Conservation (phyloP, 2,797 vertebrate species). For the Chiloscyllium punctatum region DNA sequence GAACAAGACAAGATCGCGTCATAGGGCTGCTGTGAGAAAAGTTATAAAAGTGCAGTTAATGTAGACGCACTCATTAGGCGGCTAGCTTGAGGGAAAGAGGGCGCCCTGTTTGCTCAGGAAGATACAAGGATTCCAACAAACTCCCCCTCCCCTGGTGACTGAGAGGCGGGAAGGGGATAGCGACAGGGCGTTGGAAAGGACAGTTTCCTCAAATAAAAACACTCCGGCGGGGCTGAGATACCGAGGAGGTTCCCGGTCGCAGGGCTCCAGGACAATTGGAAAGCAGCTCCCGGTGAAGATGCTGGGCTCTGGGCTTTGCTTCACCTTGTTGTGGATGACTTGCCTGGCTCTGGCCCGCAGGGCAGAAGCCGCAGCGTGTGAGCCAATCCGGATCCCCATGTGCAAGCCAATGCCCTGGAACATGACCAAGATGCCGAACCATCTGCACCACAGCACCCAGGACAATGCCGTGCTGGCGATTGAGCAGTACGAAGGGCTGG, state of each 20-base stretch:
- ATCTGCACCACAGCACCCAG: constrained; percentile 98
- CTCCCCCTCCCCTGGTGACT: background rate
- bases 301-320: constrained; percentile 50
- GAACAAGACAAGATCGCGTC: background rate
- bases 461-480: constrained; percentile 95
- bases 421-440: constrained; percentile 99
- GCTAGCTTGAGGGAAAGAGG: background rate
- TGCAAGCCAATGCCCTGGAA: constrained; percentile 93
- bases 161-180: background rate
- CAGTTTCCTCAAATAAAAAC: background rate
- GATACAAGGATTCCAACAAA: background rate
- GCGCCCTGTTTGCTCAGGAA: background rate
- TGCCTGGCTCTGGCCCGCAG: constrained; percentile 50
- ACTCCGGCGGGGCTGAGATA: background rate
- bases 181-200: background rate
- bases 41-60: background rate
- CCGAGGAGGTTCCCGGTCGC: too few species aligned
- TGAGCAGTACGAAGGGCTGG: constrained; percentile 90
- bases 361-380: constrained; percentile 70
- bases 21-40: background rate
- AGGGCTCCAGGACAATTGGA: too few species aligned
- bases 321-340: constrained; percentile 49
- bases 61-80: background rate
- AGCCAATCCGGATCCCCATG: constrained; percentile 84
- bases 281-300: constrained; percentile 42